These are phyloP conservation scores for Toxotes lorentzi DNA, from an alignment of 2,797 vertebrate species.

Conservation along the genomic window DNA sequence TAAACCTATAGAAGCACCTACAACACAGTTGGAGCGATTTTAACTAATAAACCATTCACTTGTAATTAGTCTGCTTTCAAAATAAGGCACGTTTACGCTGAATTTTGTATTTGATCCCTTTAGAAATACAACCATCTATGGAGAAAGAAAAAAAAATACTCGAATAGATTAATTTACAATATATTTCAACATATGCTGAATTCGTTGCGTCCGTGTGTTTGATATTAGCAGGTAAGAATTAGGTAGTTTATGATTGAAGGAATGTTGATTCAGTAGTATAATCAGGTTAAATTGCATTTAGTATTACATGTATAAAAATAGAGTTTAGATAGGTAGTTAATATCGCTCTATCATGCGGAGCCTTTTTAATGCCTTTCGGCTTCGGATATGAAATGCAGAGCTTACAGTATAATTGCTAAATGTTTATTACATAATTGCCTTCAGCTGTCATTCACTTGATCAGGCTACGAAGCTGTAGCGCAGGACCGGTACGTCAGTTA, in stretches of 20 bases:
- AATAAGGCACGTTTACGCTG: slow-evolving; percentile 58
- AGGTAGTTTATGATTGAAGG: slow-evolving; percentile 62
- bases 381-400: slow-evolving; percentile 25
- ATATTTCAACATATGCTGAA: neutral
- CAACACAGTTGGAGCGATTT: slow-evolving; percentile 25
- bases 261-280: slow-evolving; percentile 63
- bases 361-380: neutral
- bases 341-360: slow-evolving; percentile 14
- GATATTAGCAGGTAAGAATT: slow-evolving; percentile 22
- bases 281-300: slow-evolving; percentile 3
- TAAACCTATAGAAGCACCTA: slow-evolving; percentile 9
- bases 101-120: slow-evolving; percentile 29
- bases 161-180: slow-evolving; percentile 1
- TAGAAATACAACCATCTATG: slow-evolving; percentile 21
- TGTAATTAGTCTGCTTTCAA: slow-evolving; percentile 9
- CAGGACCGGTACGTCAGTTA: slow-evolving; percentile 12
- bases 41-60: slow-evolving; percentile 12
- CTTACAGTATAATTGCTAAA: slow-evolving; percentile 6
- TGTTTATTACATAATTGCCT: slow-evolving; percentile 20
- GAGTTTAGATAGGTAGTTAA: slow-evolving; percentile 44
- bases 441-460: slow-evolving; percentile 37
- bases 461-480: slow-evolving; percentile 12
- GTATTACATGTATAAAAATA: slow-evolving; percentile 39
- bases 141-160: neutral
- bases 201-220: slow-evolving; percentile 9